Evolutionary conservation across 2,113 vertebrate genomes (phyloP), one percentile per base, ranked within the genome.

Genomic region (Antechinus flavipes): DNA sequence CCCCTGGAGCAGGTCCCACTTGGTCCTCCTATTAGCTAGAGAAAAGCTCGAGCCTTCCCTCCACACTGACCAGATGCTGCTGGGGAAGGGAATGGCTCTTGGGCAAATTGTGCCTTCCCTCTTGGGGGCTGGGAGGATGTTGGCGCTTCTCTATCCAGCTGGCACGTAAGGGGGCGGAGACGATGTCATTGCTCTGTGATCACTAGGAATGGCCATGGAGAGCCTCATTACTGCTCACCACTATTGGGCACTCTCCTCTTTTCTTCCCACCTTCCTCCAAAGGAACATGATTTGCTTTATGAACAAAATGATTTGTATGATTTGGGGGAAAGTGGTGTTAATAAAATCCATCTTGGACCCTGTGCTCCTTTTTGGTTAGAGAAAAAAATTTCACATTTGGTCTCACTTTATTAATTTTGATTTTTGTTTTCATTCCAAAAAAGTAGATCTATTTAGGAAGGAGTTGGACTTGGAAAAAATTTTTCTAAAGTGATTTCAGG

Each of bases 261-360:
- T 96, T 25, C 76, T 92, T 92, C 27, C 27, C 14, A 24, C 46
- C 91, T 91, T 91, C 58, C 91, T 94, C 93, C 58, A 94, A 90
- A 97, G 91, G 96, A 96, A 98, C 91, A 14, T 54, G 94, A 97
- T 90, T 98, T 95, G 95, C 94, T 97, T 97, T 98, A 94, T 96
- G 97, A 95, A 95, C 95, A 97, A 42, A 42, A 42, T 42, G 42
- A 92, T 97, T 96, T 97, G 95, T 98, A 97, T 98, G 92, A 35
- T 96, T 91, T 96, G 97, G 93, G 94, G 97, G 95, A 95, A 97
- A 97, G 89, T 94, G 93, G 95, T 97, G 94, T 98, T 95, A 95
- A 97, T 98, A 97, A 98, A 98, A 93, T 93, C 96, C 94, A 91
- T 2, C 35, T 2, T 26, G 97, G 96, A 95, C 49, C 76, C 54